Base-by-base conservation (phyloP, 2,113 vertebrate species). In the Halcyon senegalensis region DNA sequence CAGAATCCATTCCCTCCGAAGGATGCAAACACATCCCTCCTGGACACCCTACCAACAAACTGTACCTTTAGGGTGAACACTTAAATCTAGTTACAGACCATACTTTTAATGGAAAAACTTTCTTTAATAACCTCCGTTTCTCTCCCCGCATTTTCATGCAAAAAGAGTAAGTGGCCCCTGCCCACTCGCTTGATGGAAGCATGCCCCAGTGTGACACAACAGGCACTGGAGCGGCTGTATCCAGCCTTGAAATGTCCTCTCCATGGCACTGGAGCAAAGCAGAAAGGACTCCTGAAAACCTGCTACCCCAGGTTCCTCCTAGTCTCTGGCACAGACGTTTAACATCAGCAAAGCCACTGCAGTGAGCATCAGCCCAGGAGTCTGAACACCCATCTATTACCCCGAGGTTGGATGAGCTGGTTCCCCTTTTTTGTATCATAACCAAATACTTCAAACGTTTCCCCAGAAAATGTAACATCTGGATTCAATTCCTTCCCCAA, bases 401-500 rank as follows among this genome's bases (percentile, higher is more conserved):
- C 69, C 39, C 37, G 15, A 2, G 28, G 11, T 1, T 56, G 66
- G 74, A 27, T 37, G 59, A 90, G 44, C 72, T 41, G 19, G 14
- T 69, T 82, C 69, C 48, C 51, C 3, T 23, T 72, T 75, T 44
- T 35, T 31, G 23, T 43, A 18, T 27, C 76, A 64, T 25, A 85
- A 89, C 39, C 35, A 18, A 60, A 35, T 25, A 27, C 74, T 90
- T 77, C 68, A 66, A 83, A 48, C 33, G 3, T 67, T 82, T 81
- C 20, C 77, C 87, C 62, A 64, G 87, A 87, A 77, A 84, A 43
- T 6, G 9, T 62, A 77, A 85, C 91, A 91, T 76, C 93, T 95
- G 91, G 74, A 91, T 95, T 85, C 81, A 69, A 56, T 93, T 75
- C 91, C 77, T 53, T 93, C 69, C 94, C 91, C 81, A 64, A 25